These are phyloP conservation scores for Microchirus variegatus DNA, from an alignment of 2,797 vertebrate genomes.

Conservation along the genomic window DNA sequence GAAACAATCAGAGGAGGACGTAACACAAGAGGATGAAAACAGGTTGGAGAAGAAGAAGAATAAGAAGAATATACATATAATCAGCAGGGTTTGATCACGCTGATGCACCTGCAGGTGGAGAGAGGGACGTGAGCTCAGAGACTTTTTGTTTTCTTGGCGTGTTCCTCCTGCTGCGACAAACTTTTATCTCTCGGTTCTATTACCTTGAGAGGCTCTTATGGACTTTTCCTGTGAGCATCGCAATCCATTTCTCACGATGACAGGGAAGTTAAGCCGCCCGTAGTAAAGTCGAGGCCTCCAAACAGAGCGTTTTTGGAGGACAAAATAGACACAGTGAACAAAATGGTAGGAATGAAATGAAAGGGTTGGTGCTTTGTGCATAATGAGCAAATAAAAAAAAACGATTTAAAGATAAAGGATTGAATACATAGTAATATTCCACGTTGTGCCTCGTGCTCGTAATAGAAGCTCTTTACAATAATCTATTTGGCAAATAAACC, in stretches of 20 bases:
- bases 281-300: too few species aligned
- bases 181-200: background rate
- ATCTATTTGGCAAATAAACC: constrained; percentile 10
- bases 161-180: constrained; percentile 11
- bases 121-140: background rate
- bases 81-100: constrained; percentile 12
- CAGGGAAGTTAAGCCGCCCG: background rate
- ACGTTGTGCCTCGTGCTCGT: background rate
- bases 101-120: constrained; percentile 4
- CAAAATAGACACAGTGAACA: too few species aligned
- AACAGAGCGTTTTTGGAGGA: too few species aligned
- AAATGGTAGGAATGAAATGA: background rate
- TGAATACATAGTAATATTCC: constrained; percentile 1
- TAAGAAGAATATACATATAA: constrained; percentile 13
- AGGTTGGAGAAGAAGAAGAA: constrained; percentile 4
- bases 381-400: constrained; percentile 11
- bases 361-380: background rate
- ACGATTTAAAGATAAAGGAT: too few species aligned
- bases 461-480: background rate
- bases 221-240: background rate
- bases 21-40: constrained; percentile 9
- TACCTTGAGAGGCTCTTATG: background rate
- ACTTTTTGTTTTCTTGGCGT: background rate
- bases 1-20: constrained; percentile 1
- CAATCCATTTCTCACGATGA: background rate